These are phyloP conservation scores for Mesaphorura yosii DNA, from an alignment of 1,140 invertebrate genomes.

Conservation along the genomic window DNA sequence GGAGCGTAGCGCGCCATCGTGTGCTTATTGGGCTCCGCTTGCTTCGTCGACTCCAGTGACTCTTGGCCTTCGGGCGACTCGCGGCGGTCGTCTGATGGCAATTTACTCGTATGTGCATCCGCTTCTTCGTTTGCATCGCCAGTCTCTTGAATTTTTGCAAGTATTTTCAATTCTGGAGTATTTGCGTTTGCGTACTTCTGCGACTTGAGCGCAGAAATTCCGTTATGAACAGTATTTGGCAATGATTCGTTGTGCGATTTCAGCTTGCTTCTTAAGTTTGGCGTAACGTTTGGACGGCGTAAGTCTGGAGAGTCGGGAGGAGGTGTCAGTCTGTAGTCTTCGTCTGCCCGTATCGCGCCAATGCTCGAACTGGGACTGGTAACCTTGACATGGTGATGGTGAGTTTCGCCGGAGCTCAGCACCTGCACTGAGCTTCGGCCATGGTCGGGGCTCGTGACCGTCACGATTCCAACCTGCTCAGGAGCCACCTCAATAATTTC, in stretches of 20 bases:
- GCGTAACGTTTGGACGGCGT: not conserved
- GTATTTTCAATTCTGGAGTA: not conserved
- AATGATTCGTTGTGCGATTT: not conserved
- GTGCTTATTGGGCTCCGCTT: constrained; percentile 1
- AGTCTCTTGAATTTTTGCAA: not conserved
- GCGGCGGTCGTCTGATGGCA: not conserved
- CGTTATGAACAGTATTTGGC: too few species aligned
- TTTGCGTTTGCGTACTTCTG: not conserved
- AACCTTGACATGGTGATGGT: not conserved
- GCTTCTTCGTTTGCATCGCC: not conserved
- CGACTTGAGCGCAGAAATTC: too few species aligned
- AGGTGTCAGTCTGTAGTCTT: not conserved
- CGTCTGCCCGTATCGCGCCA: constrained; percentile 1
- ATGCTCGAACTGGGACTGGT: not conserved
- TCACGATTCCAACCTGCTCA: not conserved
- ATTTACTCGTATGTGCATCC: not conserved
- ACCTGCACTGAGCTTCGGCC: not conserved
- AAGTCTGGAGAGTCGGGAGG: not conserved
- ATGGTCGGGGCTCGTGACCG: not conserved
- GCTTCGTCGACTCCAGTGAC: constrained; percentile 7
- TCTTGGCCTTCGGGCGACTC: constrained; percentile 10
- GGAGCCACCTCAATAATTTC: constrained; percentile 5
- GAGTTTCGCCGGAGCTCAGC: not conserved
- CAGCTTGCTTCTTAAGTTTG: not conserved
- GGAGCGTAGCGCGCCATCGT: constrained; percentile 1